phyloP scores from a whole-genome alignment of 2,888 invertebrate species.

The Rosalia funebris region DNA sequence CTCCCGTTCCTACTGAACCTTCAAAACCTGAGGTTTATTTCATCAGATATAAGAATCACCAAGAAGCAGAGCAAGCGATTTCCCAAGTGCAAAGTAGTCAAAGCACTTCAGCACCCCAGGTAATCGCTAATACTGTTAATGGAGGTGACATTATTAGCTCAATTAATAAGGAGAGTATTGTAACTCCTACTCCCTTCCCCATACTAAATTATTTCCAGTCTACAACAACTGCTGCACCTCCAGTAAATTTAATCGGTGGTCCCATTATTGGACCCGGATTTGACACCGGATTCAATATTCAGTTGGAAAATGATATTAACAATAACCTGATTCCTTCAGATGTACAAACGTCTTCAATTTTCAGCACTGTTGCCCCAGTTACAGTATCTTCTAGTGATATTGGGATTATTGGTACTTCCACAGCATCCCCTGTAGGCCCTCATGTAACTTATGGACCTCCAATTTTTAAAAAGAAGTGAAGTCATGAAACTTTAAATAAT shows the following conservation, averaged over 20 bases:
- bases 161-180: not conserved
- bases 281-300: not conserved
- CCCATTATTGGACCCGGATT: not conserved
- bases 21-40: slow-evolving; percentile 91
- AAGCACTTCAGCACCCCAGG: slow-evolving; percentile 25
- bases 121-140: slow-evolving; percentile 4
- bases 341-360: slow-evolving; percentile 1
- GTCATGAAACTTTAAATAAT: not conserved
- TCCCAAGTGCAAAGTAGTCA: slow-evolving; percentile 45
- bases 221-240: slow-evolving; percentile 1
- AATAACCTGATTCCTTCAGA: slow-evolving; percentile 10
- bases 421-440: not conserved
- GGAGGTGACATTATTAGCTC: slow-evolving; percentile 8
- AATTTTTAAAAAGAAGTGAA: slow-evolving; percentile 5
- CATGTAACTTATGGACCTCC: slow-evolving; percentile 19
- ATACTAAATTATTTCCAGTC: slow-evolving; percentile 12
- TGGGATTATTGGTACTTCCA: slow-evolving; percentile 2
- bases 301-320: not conserved
- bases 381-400: not conserved
- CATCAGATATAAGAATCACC: slow-evolving; percentile 83
- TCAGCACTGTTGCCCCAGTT: slow-evolving; percentile 6
- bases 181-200: slow-evolving; percentile 1
- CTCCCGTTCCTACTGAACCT: slow-evolving; percentile 81
- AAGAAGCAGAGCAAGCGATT: slow-evolving; percentile 61
- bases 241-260: not conserved